phyloP scores from a whole-genome alignment of 2,797 vertebrate genomes.

The Mus minutoides region DNA sequence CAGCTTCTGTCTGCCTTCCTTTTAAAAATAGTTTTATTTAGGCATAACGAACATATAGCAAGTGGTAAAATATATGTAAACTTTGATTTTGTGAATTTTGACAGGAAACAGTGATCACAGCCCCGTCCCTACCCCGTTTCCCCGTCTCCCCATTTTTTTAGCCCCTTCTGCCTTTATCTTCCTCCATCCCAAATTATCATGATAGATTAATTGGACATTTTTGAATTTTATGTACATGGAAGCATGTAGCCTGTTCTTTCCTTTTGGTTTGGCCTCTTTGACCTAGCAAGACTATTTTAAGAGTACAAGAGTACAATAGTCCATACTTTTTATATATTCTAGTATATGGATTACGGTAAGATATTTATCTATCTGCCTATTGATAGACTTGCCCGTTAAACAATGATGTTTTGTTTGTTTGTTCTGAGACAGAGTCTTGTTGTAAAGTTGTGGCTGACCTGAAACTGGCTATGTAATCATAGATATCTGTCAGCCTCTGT shows the following conservation, averaged over 20 bases:
- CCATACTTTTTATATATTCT: background rate
- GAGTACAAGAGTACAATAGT: background rate
- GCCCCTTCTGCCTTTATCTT: background rate
- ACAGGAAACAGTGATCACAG: slow-evolving; percentile 32
- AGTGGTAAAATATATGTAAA: background rate
- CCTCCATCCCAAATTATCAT: background rate
- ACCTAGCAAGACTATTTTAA: background rate
- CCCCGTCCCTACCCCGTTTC: background rate
- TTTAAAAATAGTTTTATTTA: background rate
- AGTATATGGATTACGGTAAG: background rate
- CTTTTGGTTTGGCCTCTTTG: background rate
- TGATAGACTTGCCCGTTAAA: background rate
- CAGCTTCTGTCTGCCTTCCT: background rate
- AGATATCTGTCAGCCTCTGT: background rate
- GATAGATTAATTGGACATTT: background rate
- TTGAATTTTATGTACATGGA: background rate
- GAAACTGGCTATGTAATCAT: background rate
- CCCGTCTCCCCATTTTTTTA: background rate
- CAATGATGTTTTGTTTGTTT: background rate
- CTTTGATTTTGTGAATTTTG: slow-evolving; percentile 25
- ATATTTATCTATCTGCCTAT: background rate
- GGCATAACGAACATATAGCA: background rate
- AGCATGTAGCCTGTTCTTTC: background rate
- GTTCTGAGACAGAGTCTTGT: background rate
- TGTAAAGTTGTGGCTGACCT: background rate